These are phyloP conservation scores for Meta bourneti DNA, from an alignment of 2,888 invertebrate species.

Conservation along the genomic window DNA sequence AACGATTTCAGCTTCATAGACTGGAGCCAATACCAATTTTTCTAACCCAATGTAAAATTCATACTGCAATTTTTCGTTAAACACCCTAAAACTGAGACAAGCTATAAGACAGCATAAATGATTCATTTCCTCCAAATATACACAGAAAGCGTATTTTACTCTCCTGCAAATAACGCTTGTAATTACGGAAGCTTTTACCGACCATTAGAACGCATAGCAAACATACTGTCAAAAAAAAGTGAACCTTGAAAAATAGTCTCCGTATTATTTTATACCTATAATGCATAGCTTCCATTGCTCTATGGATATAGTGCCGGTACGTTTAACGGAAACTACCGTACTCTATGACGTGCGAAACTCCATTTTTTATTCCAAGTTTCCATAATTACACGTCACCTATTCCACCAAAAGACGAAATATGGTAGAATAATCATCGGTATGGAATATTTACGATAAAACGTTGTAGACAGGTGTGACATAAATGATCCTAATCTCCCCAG, in stretches of 20 bases:
- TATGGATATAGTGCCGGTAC: slow-evolving; percentile 16
- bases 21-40: too few species aligned
- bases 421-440: slow-evolving; percentile 19
- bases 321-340: background rate
- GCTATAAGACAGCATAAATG: background rate
- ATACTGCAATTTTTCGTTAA: too few species aligned
- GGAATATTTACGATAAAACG: slow-evolving; percentile 2
- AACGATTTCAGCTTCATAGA: too few species aligned
- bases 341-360: slow-evolving; percentile 15
- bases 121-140: background rate
- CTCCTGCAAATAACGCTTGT: background rate
- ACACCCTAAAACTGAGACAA: too few species aligned
- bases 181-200: background rate
- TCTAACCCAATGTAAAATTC: too few species aligned
- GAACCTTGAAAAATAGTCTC: background rate
- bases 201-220: background rate
- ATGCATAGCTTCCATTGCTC: background rate
- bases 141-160: background rate
- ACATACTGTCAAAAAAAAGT: background rate
- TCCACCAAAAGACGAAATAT: slow-evolving; percentile 33
- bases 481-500: background rate
- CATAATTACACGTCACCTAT: slow-evolving; percentile 21
- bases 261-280: background rate
- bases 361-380: slow-evolving; percentile 34
- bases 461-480: slow-evolving; percentile 27